Conservation (phyloP, 2,888 invertebrate genomes). For the Polymixis flavicincta region DNA sequence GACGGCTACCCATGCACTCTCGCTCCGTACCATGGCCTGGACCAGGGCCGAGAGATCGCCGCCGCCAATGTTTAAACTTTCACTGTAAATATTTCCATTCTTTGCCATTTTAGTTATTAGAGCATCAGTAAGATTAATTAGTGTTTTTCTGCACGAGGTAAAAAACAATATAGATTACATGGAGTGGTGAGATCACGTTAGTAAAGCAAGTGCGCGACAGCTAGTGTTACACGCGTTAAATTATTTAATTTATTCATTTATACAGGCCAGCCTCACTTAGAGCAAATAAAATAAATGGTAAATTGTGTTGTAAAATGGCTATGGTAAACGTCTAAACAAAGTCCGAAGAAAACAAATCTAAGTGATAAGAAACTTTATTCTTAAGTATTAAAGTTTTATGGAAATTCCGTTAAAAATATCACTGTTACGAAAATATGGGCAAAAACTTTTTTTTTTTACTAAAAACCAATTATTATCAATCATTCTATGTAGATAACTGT, state of each 20-base stretch:
- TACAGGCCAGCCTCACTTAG: too few relatives aligned
- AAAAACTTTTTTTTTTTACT: not conserved
- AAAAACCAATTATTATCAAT: too few relatives aligned
- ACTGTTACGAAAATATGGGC: not conserved
- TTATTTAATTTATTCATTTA: not conserved
- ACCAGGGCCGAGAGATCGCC: too few relatives aligned
- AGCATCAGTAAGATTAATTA: conserved; percentile 52
- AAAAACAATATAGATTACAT: conserved; percentile 12
- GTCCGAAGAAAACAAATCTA: not conserved
- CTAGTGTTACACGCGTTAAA: not conserved
- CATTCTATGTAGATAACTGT: not conserved
- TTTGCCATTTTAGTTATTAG: conserved; percentile 45
- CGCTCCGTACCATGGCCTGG: too few relatives aligned
- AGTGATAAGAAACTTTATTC: too few relatives aligned
- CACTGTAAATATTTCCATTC: conserved; percentile 43
- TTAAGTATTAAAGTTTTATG: not conserved
- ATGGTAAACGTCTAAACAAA: not conserved
- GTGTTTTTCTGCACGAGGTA: conserved; percentile 12
- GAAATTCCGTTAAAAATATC: not conserved
- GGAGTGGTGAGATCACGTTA: conserved; percentile 7
- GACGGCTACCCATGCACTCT: too few relatives aligned
- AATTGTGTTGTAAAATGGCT: not conserved
- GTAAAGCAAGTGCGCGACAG: not conserved
- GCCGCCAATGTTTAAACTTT: too few relatives aligned
- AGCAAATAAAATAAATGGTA: too few relatives aligned